Conservation (phyloP, 2,113 vertebrate species). For the Eulemur rufifrons region DNA sequence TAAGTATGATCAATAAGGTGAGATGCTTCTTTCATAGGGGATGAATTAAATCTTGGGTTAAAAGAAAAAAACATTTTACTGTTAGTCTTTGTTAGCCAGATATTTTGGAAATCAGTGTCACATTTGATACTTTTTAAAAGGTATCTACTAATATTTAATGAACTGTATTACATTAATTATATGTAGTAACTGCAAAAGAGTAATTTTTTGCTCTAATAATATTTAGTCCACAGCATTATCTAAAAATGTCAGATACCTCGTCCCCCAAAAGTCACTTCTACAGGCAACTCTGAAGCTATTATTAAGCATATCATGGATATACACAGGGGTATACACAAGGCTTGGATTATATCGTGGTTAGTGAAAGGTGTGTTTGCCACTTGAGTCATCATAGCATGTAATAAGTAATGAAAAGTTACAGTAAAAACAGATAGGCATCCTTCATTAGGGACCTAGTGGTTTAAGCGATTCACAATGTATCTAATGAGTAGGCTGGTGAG, state of each 20-base stretch:
- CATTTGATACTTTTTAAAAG: slow-evolving; percentile 8
- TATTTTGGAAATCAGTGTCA: background rate
- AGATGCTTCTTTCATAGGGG: background rate
- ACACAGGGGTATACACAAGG: slow-evolving; percentile 20
- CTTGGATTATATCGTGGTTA: slow-evolving; percentile 55
- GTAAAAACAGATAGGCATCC: slow-evolving; percentile 55
- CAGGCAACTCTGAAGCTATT: slow-evolving; percentile 54
- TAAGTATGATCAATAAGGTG: background rate
- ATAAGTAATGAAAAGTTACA: slow-evolving; percentile 68
- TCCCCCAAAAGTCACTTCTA: slow-evolving; percentile 60
- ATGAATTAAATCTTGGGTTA: slow-evolving; percentile 7
- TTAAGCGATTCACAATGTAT: slow-evolving; percentile 33
- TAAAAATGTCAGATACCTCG: slow-evolving; percentile 18
- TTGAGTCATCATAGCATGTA: slow-evolving; percentile 45
- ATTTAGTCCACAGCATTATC: slow-evolving; percentile 9
- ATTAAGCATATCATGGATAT: slow-evolving; percentile 58
- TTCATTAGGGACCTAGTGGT: slow-evolving; percentile 55
- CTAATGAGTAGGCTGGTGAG: slow-evolving; percentile 43
- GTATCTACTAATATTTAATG: background rate
- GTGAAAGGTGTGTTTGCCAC: slow-evolving; percentile 69
- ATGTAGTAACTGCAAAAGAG: background rate
- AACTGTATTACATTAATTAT: slow-evolving; percentile 4
- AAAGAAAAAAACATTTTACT: background rate
- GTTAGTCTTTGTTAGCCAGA: slow-evolving; percentile 32
- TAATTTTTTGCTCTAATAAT: background rate